phyloP scores from a whole-genome alignment of 2,113 vertebrate genomes.

The Brienomyrus longianalis region DNA sequence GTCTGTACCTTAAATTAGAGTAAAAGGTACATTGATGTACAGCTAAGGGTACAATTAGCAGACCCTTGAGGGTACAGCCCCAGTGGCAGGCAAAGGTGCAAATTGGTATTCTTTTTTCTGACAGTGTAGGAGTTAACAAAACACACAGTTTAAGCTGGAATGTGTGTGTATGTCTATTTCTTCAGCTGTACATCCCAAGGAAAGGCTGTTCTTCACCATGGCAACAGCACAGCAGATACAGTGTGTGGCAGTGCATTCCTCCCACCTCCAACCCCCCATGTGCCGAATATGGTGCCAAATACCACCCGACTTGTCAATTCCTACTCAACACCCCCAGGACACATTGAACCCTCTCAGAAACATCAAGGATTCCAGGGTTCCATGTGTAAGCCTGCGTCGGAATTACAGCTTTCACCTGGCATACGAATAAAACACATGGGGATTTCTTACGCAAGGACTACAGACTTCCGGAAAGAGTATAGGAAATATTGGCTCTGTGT shows the following conservation, averaged over 20 bases:
- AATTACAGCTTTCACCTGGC: background rate
- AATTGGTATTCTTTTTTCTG: background rate
- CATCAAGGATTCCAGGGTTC: background rate
- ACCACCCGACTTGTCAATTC: background rate
- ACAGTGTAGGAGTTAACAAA: background rate
- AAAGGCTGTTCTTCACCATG: slow-evolving; percentile 28
- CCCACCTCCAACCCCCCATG: background rate
- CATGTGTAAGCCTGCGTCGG: background rate
- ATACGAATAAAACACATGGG: background rate
- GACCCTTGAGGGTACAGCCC: background rate
- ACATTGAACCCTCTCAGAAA: background rate
- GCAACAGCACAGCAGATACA: slow-evolving; percentile 34
- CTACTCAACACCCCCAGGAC: background rate
- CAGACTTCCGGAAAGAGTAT: background rate
- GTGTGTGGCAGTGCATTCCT: slow-evolving; percentile 25
- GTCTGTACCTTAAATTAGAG: too few species aligned
- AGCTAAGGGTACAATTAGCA: background rate
- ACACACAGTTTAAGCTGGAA: background rate
- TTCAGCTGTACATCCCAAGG: slow-evolving; percentile 39
- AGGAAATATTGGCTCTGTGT: background rate
- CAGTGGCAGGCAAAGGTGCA: too few species aligned
- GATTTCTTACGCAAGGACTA: background rate
- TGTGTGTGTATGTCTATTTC: background rate
- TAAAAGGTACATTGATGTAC: too few species aligned
- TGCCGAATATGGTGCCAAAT: background rate